These are phyloP conservation scores for Encarsia formosa DNA, from an alignment of 2,888 invertebrate genomes.

Conservation along the genomic window DNA sequence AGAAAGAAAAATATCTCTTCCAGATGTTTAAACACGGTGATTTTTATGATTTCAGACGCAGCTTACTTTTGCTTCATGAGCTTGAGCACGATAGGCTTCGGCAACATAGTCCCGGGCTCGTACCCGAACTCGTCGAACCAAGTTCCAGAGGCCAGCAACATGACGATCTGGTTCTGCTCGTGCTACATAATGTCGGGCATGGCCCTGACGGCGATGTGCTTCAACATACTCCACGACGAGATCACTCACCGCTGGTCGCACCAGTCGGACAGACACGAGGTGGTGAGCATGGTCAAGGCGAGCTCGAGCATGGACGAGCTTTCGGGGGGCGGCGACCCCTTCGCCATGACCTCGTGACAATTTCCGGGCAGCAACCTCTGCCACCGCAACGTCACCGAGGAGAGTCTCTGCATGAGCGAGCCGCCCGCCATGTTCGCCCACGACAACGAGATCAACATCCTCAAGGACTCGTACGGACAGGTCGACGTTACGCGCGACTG, in stretches of 20 bases:
- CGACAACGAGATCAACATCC: conserved; percentile 49
- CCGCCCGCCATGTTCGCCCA: conserved; percentile 47
- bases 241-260: conserved; percentile 78
- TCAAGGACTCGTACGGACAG: conserved; percentile 49
- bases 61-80: conserved; percentile 93
- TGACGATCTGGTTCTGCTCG: conserved; percentile 84
- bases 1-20: too few species aligned
- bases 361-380: conserved; percentile 54
- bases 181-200: conserved; percentile 82
- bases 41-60: conserved; percentile 51
- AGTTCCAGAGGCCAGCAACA: conserved; percentile 59
- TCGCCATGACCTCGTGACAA: conserved; percentile 71
- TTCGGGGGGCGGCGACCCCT: conserved; percentile 54
- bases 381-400: conserved; percentile 46
- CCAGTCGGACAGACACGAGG: conserved; percentile 50
- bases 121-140: conserved; percentile 53
- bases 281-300: conserved; percentile 53
- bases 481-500: conserved; percentile 50
- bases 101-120: conserved; percentile 76
- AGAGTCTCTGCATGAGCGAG: conserved; percentile 44
- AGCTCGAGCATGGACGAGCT: conserved; percentile 63
- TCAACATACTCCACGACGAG: conserved; percentile 84
- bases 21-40: too few species aligned
- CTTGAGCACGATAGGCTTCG: conserved; percentile 87
- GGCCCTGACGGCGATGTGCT: conserved; percentile 86